These are phyloP conservation scores for Pelecanoides urinatrix DNA, from an alignment of 2,113 vertebrate genomes.

Conservation along the genomic window DNA sequence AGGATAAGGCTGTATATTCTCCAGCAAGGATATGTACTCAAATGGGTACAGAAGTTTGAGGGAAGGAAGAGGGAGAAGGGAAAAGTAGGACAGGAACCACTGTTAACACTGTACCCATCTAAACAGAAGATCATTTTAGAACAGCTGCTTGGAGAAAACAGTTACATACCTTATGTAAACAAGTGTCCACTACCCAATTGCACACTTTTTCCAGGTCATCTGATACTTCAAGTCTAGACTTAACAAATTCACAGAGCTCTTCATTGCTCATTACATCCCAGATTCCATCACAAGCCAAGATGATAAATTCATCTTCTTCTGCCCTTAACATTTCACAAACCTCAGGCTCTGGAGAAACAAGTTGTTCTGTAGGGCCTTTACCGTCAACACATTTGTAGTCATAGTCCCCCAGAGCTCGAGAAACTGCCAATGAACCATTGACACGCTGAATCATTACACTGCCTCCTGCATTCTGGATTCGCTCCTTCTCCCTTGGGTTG, in stretches of 20 bases:
- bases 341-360: slow-evolving; percentile 97
- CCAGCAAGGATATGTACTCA: neutral
- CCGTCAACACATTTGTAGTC: slow-evolving; percentile 99
- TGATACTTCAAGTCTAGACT: slow-evolving; percentile 92
- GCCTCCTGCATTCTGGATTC: slow-evolving; percentile 98
- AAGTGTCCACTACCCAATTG: slow-evolving; percentile 98
- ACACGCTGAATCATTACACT: slow-evolving; percentile 99
- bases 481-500: slow-evolving; percentile 95
- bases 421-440: slow-evolving; percentile 96
- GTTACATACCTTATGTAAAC: slow-evolving; percentile 95
- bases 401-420: slow-evolving; percentile 96
- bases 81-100: neutral
- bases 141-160: neutral
- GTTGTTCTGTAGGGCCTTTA: slow-evolving; percentile 97
- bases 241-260: slow-evolving; percentile 97
- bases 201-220: slow-evolving; percentile 97
- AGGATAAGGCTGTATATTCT: neutral
- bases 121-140: neutral
- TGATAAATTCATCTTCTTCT: slow-evolving; percentile 94
- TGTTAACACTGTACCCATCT: neutral
- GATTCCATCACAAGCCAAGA: slow-evolving; percentile 97
- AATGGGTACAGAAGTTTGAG: neutral
- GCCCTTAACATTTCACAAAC: slow-evolving; percentile 91
- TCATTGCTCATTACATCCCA: slow-evolving; percentile 99
- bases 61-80: neutral